Evolutionary conservation across 2,113 vertebrate genomes (phyloP), one percentile per base, ranked within the genome.

Genomic region (Strix uralensis): DNA sequence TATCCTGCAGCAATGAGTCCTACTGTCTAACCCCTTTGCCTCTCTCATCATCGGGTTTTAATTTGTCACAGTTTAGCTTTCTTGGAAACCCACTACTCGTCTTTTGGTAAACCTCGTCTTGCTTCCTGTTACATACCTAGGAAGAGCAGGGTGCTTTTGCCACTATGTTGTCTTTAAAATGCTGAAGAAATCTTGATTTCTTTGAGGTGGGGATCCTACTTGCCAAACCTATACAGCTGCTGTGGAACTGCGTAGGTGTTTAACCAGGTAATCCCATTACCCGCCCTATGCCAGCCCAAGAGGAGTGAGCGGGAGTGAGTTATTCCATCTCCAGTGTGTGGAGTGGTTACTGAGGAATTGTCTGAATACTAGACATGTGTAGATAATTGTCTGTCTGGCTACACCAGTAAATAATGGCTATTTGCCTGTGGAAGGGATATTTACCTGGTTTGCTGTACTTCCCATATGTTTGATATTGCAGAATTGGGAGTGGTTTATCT

Each of bases 51-150:
- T 94, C 23, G 8, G 86, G 65, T 97, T 97, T 94, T 89, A 80
- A 92, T 95, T 94, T 94, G 79, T 90, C 93, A 90, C 77, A 81
- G 40, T 19, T 90, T 92, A 90, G 71, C 67, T 86, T 95, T 95
- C 87, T 73, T 91, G 87, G 84, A 89, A 97, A 77, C 25, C 52
- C 65, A 61, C 95, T 91, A 62, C 78, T 85, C 90, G 36, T 62
- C 73, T 85, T 88, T 65, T 69, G 58, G 36, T 84, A 91, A 91
- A 42, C 61, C 83, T 89, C 3, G 3, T 85, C 49, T 84, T 85
- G 67, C 67, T 92, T 91, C 81, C 51, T 61, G 22, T 91, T 91
- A 66, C 34, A 2, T 51, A 46, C 47, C 57, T 82, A 61, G 81
- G 74, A 92, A 81, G 55, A 73, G 46, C 40, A 66, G 22, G 10